phyloP scores from a whole-genome alignment of 2,888 invertebrate genomes.

The Megalurothrips usitatus region DNA sequence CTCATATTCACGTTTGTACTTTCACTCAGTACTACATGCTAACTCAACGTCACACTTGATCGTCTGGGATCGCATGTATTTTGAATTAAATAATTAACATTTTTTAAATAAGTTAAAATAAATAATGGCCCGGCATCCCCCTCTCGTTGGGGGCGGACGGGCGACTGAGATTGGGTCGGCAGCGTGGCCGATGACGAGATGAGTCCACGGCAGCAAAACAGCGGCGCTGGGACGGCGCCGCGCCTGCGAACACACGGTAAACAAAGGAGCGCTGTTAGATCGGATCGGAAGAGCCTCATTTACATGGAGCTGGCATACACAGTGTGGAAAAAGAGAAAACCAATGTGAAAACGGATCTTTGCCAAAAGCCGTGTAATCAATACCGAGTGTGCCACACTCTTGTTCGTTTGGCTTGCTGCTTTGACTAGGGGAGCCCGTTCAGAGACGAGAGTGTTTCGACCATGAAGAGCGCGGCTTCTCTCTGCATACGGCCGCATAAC shows the following conservation, averaged over 20 bases:
- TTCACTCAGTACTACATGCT: slow-evolving; percentile 24
- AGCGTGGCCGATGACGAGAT: not conserved
- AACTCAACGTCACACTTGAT: not conserved
- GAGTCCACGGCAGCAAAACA: not conserved
- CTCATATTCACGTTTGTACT: slow-evolving; percentile 15
- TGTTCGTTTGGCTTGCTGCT: no score
- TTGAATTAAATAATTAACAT: not conserved
- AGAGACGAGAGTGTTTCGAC: no score
- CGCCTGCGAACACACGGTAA: not conserved
- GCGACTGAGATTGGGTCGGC: not conserved
- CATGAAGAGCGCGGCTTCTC: no score
- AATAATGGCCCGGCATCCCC: not conserved
- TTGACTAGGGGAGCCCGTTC: no score
- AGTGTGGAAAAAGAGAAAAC: no score
- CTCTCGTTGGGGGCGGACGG: not conserved
- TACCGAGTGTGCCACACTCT: no score
- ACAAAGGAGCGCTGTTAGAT: not conserved
- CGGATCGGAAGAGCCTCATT: no score
- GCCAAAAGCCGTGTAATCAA: no score
- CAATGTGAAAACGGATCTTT: no score
- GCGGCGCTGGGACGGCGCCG: not conserved
- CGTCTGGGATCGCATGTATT: not conserved
- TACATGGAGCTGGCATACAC: no score
- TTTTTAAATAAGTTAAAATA: slow-evolving; percentile 26
- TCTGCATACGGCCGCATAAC: no score